These are phyloP conservation scores for Gari tellinella DNA, from an alignment of 2,888 invertebrate species.

Conservation along the genomic window DNA sequence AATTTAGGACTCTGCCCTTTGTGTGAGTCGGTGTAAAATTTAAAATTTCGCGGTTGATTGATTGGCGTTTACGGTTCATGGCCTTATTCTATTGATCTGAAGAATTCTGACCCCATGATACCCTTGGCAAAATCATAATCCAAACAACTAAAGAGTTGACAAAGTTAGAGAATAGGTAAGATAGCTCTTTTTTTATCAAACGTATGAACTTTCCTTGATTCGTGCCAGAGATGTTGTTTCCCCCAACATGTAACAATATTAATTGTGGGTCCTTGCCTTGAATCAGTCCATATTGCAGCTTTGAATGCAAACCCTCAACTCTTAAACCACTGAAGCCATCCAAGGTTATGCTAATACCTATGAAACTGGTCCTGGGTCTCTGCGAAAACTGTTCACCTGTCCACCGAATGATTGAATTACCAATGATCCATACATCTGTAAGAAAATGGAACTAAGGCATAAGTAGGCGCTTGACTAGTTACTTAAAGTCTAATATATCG, in stretches of 20 bases:
- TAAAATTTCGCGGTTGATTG: constrained; percentile 5
- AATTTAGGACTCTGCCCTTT: too few relatives aligned
- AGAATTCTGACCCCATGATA: constrained; percentile 14
- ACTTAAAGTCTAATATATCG: constrained; percentile 18
- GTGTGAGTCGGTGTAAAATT: not conserved
- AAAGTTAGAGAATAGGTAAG: too few relatives aligned
- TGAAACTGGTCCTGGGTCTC: not conserved
- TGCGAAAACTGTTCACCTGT: constrained; percentile 2
- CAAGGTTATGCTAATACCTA: constrained; percentile 1
- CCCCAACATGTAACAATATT: too few relatives aligned
- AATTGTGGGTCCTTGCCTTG: constrained; percentile 17
- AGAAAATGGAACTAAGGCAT: not conserved
- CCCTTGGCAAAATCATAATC: constrained; percentile 21
- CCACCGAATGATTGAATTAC: constrained; percentile 26
- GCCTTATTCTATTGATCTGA: not conserved
- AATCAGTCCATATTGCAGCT: constrained; percentile 3
- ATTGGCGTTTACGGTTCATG: too few relatives aligned
- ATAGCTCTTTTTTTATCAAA: too few relatives aligned
- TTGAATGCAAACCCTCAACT: constrained; percentile 4
- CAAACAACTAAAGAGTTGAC: constrained; percentile 13
- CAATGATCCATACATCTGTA: constrained; percentile 35
- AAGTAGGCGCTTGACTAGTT: too few relatives aligned
- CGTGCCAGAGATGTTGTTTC: too few relatives aligned
- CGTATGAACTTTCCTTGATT: constrained; percentile 17
- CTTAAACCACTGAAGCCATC: constrained; percentile 10